These are phyloP conservation scores for Caenorhabditis becei DNA, from an alignment of 2,888 invertebrate species.

Conservation along the genomic window DNA sequence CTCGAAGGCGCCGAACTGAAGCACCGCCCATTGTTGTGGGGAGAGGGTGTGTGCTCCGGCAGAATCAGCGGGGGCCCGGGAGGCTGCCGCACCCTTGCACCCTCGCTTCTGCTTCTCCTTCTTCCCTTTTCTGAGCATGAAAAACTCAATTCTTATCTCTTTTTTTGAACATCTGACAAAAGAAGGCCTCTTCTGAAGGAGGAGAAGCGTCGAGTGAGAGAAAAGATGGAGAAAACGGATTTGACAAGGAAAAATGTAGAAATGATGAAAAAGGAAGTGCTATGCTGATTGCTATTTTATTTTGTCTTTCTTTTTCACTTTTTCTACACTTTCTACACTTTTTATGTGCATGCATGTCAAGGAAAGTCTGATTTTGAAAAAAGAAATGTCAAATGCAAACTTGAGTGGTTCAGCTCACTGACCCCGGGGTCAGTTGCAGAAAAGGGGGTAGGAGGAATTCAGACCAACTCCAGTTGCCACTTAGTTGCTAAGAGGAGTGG, in stretches of 20 bases:
- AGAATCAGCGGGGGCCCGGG: conserved; percentile 20
- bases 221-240: conserved; percentile 34
- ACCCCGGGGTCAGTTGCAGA: too few relatives aligned
- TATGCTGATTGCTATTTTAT: conserved; percentile 52
- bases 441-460: too few relatives aligned
- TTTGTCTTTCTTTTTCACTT: conserved; percentile 12
- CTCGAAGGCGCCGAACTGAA: conserved; percentile 58
- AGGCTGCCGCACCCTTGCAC: conserved; percentile 53
- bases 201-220: not conserved
- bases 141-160: conserved; percentile 61
- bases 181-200: conserved; percentile 16
- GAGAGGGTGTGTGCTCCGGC: conserved; percentile 34
- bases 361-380: too few relatives aligned
- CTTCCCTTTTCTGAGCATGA: conserved; percentile 36
- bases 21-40: conserved; percentile 61
- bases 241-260: conserved; percentile 40
- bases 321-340: conserved; percentile 7
- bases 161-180: conserved; percentile 61
- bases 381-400: too few relatives aligned
- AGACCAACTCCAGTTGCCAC: too few relatives aligned
- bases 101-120: conserved; percentile 28
- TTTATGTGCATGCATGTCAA: not conserved
- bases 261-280: conserved; percentile 43
- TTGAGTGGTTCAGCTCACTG: too few relatives aligned
- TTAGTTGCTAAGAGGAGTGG: conserved; percentile 7